Conservation (phyloP, 2,888 invertebrate genomes). For the Listrodromus nycthemerus region DNA sequence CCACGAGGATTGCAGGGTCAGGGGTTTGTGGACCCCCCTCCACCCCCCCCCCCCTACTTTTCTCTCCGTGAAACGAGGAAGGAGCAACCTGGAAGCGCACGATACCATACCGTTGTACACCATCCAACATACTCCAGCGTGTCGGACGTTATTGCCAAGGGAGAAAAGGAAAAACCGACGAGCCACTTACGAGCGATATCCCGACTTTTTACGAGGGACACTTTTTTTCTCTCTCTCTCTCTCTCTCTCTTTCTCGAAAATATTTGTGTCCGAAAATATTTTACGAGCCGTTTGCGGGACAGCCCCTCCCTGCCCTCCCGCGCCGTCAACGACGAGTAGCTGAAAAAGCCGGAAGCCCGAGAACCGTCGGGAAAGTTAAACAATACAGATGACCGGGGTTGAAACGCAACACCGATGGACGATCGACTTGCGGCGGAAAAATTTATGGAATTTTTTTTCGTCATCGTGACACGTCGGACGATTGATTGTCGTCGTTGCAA, state of each 20-base stretch:
- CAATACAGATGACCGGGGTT: neutral
- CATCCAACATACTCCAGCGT: neutral
- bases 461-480: neutral
- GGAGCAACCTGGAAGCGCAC: conserved; percentile 27
- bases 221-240: no score
- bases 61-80: conserved; percentile 1
- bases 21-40: neutral
- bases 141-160: conserved; percentile 27
- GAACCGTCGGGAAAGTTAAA: neutral
- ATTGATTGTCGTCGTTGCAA: neutral
- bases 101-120: neutral
- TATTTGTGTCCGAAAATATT: conserved; percentile 68
- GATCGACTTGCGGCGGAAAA: neutral
- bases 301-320: neutral
- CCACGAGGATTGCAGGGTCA: conserved; percentile 25
- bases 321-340: conserved; percentile 9
- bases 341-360: neutral
- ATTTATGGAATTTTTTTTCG: neutral
- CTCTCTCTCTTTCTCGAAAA: conserved; percentile 64
- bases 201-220: conserved; percentile 67
- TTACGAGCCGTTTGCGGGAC: conserved; percentile 65
- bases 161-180: conserved; percentile 29
- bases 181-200: conserved; percentile 69
- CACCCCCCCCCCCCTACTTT: no score
- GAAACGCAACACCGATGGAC: neutral